These are phyloP conservation scores for Antigone vipio DNA, from an alignment of 2,113 vertebrate species.

Conservation along the genomic window DNA sequence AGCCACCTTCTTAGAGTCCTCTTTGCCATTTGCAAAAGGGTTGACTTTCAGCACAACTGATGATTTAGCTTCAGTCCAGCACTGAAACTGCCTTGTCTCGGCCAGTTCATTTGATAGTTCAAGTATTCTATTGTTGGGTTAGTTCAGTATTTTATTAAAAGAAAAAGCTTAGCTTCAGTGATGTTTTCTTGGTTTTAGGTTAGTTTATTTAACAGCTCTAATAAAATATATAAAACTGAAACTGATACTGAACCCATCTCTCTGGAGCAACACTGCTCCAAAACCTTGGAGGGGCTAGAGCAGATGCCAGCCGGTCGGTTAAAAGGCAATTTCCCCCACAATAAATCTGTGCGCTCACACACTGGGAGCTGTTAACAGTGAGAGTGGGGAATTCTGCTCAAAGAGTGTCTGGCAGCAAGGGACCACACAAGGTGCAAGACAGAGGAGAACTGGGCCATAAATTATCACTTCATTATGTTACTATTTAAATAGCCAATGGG, in stretches of 20 bases:
- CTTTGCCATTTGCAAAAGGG: neutral
- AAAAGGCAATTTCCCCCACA: conserved; percentile 17
- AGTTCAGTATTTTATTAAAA: conserved; percentile 9
- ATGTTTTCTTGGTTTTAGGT: conserved; percentile 9
- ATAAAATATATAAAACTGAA: conserved; percentile 35
- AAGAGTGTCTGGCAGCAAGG: neutral
- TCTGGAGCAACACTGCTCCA: neutral
- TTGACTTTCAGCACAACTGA: neutral
- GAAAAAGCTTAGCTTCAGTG: neutral
- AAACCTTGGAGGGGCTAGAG: neutral
- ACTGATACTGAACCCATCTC: neutral
- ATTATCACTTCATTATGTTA: neutral
- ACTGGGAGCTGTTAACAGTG: neutral
- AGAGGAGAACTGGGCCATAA: neutral
- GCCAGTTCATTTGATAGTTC: neutral
- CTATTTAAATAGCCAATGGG: neutral
- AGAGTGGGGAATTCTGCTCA: neutral
- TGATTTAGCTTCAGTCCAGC: neutral
- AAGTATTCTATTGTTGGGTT: neutral
- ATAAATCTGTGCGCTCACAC: neutral
- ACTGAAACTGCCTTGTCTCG: neutral
- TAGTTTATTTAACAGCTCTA: conserved; percentile 35
- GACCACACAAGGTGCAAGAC: conserved; percentile 27
- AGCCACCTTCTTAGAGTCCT: neutral
- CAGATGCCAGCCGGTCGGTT: neutral